Evolutionary conservation across 2,797 vertebrate genomes (phyloP).

Genomic region (Anableps anableps): DNA sequence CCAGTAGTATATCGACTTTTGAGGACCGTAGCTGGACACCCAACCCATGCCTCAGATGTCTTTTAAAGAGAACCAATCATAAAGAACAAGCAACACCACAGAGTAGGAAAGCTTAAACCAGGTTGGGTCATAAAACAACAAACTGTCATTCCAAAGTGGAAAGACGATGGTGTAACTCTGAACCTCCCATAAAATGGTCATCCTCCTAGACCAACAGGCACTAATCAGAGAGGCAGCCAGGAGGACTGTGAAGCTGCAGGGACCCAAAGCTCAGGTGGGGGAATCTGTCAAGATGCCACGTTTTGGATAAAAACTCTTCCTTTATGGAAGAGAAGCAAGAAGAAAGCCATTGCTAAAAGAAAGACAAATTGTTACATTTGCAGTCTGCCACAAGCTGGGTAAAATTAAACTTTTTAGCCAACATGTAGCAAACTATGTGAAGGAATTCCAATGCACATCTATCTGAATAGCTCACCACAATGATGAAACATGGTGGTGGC

Average conservation of each 20-base stretch:
- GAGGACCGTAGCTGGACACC: too few relatives aligned
- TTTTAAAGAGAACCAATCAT: too few relatives aligned
- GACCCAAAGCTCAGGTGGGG: too few relatives aligned
- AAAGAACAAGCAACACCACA: too few relatives aligned
- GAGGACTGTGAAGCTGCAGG: neutral
- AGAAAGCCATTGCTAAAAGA: neutral
- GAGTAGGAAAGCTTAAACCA: too few relatives aligned
- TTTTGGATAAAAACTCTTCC: neutral
- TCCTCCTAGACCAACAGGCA: neutral
- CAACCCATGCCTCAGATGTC: too few relatives aligned
- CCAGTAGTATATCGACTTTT: too few relatives aligned
- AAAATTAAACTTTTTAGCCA: neutral
- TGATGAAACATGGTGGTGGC: neutral
- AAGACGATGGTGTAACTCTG: neutral
- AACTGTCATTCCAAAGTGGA: neutral
- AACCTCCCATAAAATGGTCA: neutral
- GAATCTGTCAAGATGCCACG: neutral
- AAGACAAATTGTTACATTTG: neutral
- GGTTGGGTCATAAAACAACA: neutral
- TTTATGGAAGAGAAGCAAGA: neutral
- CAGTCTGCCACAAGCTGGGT: neutral
- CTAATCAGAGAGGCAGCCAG: neutral
- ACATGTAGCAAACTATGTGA: neutral
- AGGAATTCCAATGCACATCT: neutral
- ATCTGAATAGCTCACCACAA: neutral